phyloP scores from a whole-genome alignment of 2,888 invertebrate genomes.

The Linnaemya tessellans region DNA sequence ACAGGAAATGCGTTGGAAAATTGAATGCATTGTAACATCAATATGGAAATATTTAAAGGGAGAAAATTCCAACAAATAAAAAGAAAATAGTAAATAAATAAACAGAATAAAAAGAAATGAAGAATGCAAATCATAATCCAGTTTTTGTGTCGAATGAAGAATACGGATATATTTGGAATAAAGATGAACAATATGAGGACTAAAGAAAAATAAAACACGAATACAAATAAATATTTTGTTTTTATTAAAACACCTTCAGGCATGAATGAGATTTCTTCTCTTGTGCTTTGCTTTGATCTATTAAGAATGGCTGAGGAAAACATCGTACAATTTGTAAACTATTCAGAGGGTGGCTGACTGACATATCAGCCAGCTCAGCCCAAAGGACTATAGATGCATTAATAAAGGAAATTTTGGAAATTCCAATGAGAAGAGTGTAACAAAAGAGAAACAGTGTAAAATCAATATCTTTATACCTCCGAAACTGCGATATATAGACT shows the following conservation, averaged over 20 bases:
- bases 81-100: background rate
- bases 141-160: background rate
- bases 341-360: too few relatives aligned
- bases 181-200: background rate
- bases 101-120: background rate
- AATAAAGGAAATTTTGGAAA: too few relatives aligned
- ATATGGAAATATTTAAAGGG: constrained; percentile 35
- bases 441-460: too few relatives aligned
- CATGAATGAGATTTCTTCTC: constrained; percentile 7
- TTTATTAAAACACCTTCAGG: constrained; percentile 2
- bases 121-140: constrained; percentile 12
- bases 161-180: background rate
- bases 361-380: too few relatives aligned
- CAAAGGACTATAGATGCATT: too few relatives aligned
- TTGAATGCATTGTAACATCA: constrained; percentile 5
- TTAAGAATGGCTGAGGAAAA: background rate
- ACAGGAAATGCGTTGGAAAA: constrained; percentile 38
- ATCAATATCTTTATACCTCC: too few relatives aligned
- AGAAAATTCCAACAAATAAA: constrained; percentile 10
- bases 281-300: background rate
- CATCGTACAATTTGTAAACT: background rate
- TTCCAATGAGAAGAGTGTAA: too few relatives aligned
- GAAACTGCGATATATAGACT: too few relatives aligned
- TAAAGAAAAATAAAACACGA: background rate
- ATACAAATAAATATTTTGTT: background rate